Base-by-base conservation (phyloP, 2,113 vertebrate genomes). In the Bufo bufo region DNA sequence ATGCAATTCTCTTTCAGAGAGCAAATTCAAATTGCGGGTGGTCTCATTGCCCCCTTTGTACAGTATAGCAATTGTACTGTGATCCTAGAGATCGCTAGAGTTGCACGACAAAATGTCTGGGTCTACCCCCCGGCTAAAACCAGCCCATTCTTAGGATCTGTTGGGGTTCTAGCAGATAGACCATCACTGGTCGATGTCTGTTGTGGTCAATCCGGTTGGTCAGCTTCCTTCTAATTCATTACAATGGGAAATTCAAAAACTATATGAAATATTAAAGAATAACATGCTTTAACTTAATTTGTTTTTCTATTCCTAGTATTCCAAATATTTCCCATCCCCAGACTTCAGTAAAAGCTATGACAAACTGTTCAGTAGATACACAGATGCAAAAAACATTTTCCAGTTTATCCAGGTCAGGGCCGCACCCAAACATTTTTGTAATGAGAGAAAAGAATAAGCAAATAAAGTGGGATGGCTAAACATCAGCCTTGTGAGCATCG, bases 311-410 rank as follows among this genome's bases (percentile, higher is more conserved):
- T 74, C 16, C 2, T 47, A 47, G 71, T 8, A 74, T 47, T 1
- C 43, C 71, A 74, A 74, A 47, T 17, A 74, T 49, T 72, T 16
- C 45, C 33, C 71, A 43, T 8, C 43, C 43, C 45, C 14, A 17
- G 6, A 6, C 12, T 9, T n/a, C 3, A 61, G 58, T 61, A 3
- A n/a, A 23, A 43, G 3, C 43, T 66, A 66, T 71, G 6, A 17
- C 12, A 50, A 49, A 49, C 43, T 2, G 12, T 71, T 71, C 43
- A 71, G 33, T 45, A 17, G 72, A 75, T 75, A 0, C 6, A 50
- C 72, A 75, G 72, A 49, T 75, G 72, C 47, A 74, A 74, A 74
- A 74, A 74, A 17, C 6, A 72, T 72, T 45, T 72, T 45, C 33
- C 72, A 47, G 16, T 11, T 16, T 49, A 50, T 49, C 72, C 17